Base-by-base conservation (phyloP, 2,113 vertebrate genomes). In the Ibidorhyncha struthersii region DNA sequence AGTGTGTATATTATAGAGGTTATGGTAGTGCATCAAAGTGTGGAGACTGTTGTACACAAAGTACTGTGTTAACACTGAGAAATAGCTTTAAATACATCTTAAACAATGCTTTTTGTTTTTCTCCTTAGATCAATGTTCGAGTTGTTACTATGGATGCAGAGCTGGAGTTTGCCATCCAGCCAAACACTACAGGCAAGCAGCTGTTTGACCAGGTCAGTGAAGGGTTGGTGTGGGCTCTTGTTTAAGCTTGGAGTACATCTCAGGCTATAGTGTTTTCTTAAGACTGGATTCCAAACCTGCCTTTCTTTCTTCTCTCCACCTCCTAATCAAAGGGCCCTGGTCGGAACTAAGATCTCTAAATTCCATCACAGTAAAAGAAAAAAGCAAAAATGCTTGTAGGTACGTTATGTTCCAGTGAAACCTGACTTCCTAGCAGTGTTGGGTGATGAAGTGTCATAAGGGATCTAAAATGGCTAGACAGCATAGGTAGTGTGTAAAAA, bases 91-190 rank as follows among this genome's bases (percentile, higher is more conserved):
- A 61, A 0, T 76, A 9, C 6, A 27, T 56, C 30, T 96, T 72
- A 90, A 96, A 94, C 90, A 93, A 90, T 95, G 78, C 36, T 65
- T 90, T 91, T 76, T 97, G 56, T 72, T 96, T 93, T 88, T 80
- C 65, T 93, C 66, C 84, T 97, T 86, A 99, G 99, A 98, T 99
- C 98, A 99, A 99, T 6, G 99, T 99, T 93, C 99, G 99, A 45
- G 99, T 99, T 97, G 99, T 99, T 97, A 99, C 99, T 89, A 98
- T 99, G 99, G 99, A 99, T 66, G 99, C 99, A 6, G 99, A 99
- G 98, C 98, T 99, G 99, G 99, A 99, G 97, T 99, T 99, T 86
- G 99, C 99, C 96, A 99, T 99, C 98, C 99, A 99, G 98, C 99
- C 99, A 72, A 99, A 98, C 88, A 99, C 99, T 73, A 99, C 99